A percentile compares a stretch with the other conserved stretches of the same genome.
Conservation (phyloP, 1,140 invertebrate species). For the Magallana gigas region DNA sequence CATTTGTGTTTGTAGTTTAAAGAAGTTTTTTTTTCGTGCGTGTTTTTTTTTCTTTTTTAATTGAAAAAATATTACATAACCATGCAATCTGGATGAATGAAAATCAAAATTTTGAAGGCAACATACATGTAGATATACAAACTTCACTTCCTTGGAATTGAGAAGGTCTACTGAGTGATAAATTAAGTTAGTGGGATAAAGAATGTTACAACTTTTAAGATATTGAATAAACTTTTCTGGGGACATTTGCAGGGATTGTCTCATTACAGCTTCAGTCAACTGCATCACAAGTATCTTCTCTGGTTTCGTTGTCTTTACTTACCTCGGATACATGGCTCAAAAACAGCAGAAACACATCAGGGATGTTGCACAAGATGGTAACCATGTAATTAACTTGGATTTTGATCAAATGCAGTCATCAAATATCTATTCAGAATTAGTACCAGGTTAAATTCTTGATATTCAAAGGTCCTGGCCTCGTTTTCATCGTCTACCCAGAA, state of each 20-base stretch:
- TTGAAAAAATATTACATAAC: too few relatives aligned
- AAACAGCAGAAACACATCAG: conserved; percentile 90
- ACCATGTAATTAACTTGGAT: conserved; percentile 27
- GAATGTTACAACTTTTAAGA: too few relatives aligned
- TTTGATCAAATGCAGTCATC: not conserved
- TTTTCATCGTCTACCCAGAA: conserved; percentile 95
- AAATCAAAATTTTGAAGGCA: too few relatives aligned
- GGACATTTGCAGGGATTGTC: conserved; percentile 82
- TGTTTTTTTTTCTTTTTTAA: too few relatives aligned
- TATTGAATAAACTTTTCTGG: too few relatives aligned
- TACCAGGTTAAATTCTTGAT: not conserved
- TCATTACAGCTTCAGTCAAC: conserved; percentile 85
- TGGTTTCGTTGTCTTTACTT: conserved; percentile 96
- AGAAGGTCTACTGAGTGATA: too few relatives aligned
- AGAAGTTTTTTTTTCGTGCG: not conserved
- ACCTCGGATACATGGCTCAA: conserved; percentile 93
- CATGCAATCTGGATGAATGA: too few relatives aligned
- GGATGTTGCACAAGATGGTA: conserved; percentile 91
- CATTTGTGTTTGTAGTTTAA: not conserved
- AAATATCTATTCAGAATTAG: too few relatives aligned
- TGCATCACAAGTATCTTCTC: conserved; percentile 94
- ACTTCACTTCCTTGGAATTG: too few relatives aligned
- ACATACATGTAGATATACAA: too few relatives aligned
- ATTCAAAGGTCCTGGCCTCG: conserved; percentile 86
- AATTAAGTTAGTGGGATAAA: too few relatives aligned